These are phyloP conservation scores for Scolopax mira DNA, from an alignment of 2,113 vertebrate genomes.

Conservation along the genomic window DNA sequence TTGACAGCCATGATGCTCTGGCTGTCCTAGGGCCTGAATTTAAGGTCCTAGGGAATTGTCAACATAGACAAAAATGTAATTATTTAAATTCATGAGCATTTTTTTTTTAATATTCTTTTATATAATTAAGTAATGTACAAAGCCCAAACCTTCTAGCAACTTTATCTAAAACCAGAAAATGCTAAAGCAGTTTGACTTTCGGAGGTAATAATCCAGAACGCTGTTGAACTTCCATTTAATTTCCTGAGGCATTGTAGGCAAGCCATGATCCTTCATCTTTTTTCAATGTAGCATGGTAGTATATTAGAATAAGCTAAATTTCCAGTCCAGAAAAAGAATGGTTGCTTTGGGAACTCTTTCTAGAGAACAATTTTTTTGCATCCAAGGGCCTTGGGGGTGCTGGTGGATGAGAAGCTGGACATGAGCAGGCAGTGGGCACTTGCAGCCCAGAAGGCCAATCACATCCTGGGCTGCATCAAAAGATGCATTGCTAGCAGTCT, in stretches of 20 bases:
- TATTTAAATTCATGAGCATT: not conserved
- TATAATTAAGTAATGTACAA: not conserved
- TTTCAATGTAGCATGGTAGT: not conserved
- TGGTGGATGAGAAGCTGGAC: too few relatives aligned
- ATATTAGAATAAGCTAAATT: not conserved
- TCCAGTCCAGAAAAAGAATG: not conserved
- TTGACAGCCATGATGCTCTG: not conserved
- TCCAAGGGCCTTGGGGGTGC: not conserved
- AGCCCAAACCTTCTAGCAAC: not conserved
- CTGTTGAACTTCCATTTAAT: not conserved
- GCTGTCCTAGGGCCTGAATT: too few relatives aligned
- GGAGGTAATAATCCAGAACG: not conserved
- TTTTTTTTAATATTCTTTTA: not conserved
- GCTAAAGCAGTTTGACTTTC: not conserved
- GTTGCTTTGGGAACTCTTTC: not conserved
- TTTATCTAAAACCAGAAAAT: not conserved
- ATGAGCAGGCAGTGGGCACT: too few relatives aligned
- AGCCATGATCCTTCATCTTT: not conserved
- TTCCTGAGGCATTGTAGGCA: not conserved
- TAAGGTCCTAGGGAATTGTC: not conserved
- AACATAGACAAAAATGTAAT: not conserved
- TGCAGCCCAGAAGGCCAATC: too few relatives aligned
- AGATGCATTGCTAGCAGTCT: too few relatives aligned
- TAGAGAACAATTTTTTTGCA: not conserved
- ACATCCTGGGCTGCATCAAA: too few relatives aligned